Conservation (phyloP, 2,888 invertebrate genomes). For the Pasiphila rectangulata region DNA sequence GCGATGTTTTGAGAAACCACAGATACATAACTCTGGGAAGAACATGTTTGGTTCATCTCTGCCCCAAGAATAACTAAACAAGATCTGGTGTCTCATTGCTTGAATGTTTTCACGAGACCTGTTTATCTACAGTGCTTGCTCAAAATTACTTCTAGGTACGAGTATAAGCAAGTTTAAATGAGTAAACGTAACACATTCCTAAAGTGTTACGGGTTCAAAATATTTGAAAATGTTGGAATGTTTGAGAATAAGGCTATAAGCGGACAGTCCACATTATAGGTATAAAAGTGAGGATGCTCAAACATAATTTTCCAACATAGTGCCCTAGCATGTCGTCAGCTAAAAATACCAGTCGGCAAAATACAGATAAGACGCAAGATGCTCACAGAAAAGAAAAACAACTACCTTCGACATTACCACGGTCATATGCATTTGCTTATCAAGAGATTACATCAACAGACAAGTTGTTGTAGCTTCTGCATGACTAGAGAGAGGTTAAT, state of each 20-base stretch:
- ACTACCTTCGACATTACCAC: not conserved
- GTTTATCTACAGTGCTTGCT: not conserved
- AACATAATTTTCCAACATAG: not conserved
- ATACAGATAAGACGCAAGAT: not conserved
- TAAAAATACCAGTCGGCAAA: not conserved
- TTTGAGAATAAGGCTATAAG: no score
- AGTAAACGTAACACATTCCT: no score
- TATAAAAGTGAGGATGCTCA: not conserved
- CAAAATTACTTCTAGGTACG: no score
- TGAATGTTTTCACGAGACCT: not conserved
- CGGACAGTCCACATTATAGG: no score
- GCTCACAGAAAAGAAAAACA: not conserved
- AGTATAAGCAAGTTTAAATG: no score
- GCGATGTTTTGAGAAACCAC: constrained; percentile 57
- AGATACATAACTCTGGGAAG: constrained; percentile 53
- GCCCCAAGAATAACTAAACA: not conserved
- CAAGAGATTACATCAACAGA: not conserved
- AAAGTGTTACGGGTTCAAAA: no score
- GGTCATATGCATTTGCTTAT: not conserved
- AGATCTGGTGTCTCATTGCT: not conserved
- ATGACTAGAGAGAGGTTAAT: not conserved
- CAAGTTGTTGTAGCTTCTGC: not conserved
- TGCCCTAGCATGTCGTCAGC: not conserved
- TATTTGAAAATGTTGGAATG: no score
- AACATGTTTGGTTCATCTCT: constrained; percentile 26